phyloP scores from a whole-genome alignment of 2,797 vertebrate genomes.

The Rallus crepitans region DNA sequence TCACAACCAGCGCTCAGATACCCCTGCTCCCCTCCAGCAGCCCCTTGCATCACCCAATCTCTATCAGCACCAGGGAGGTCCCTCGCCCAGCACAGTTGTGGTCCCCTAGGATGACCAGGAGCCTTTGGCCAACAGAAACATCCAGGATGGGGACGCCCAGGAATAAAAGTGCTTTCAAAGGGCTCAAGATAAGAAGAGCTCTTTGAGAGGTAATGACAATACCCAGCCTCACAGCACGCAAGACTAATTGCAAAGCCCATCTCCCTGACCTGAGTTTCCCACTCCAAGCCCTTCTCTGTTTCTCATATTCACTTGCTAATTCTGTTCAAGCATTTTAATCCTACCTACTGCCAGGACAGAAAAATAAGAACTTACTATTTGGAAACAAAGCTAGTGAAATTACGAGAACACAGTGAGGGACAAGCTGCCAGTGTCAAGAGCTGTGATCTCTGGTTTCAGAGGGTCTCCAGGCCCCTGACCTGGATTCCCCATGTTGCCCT shows the following conservation, averaged over 20 bases:
- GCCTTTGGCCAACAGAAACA: neutral
- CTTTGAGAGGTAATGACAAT: constrained; percentile 10
- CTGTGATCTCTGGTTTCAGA: neutral
- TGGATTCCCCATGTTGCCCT: neutral
- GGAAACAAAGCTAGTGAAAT: neutral
- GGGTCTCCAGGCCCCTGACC: neutral
- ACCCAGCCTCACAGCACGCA: constrained; percentile 13
- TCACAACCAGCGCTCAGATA: fast-evolving
- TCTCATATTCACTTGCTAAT: constrained; percentile 23
- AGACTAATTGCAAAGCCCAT: constrained; percentile 60
- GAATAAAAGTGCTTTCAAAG: neutral
- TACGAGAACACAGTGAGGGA: neutral
- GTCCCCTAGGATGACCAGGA: neutral
- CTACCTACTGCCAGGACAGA: neutral
- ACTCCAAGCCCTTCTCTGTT: constrained; percentile 20
- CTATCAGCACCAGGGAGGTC: neutral
- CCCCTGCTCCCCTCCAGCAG: neutral
- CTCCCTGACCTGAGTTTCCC: neutral
- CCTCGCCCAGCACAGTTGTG: neutral
- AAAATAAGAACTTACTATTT: neutral
- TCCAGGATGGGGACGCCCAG: neutral
- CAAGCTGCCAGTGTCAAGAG: neutral
- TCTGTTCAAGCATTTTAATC: constrained; percentile 44
- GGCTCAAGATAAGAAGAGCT: neutral
- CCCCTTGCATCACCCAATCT: neutral